phyloP scores from a whole-genome alignment of 1,140 invertebrate species.

The Dreissena polymorpha region DNA sequence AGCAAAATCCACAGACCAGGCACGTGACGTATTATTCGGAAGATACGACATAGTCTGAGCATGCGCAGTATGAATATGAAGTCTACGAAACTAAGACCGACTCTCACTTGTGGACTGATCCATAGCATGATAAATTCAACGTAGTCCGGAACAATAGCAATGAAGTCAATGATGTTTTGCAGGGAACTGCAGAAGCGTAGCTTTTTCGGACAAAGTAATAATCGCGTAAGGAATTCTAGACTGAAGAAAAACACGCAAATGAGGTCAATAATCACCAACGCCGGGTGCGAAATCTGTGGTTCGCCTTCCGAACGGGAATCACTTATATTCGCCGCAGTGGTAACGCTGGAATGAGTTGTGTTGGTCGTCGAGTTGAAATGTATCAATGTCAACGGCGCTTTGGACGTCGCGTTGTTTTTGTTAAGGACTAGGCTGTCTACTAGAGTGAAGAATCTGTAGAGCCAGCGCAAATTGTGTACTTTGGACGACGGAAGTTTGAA shows the following conservation, averaged over 20 bases:
- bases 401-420: not conserved
- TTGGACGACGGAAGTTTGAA: constrained; percentile 66
- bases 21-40: constrained; percentile 98
- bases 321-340: constrained; percentile 18
- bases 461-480: constrained; percentile 52
- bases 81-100: constrained; percentile 70
- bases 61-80: constrained; percentile 93
- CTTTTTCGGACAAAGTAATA: constrained; percentile 75
- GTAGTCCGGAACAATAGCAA: constrained; percentile 75
- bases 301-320: constrained; percentile 12
- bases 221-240: constrained; percentile 73
- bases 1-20: constrained; percentile 99
- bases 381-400: not conserved
- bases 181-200: constrained; percentile 69
- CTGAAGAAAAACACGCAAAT: constrained; percentile 75
- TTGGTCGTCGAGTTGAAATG: not conserved
- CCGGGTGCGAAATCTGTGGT: constrained; percentile 66
- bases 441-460: constrained; percentile 70
- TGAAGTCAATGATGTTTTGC: constrained; percentile 77
- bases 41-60: constrained; percentile 98
- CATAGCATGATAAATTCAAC: constrained; percentile 69
- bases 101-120: constrained; percentile 62
- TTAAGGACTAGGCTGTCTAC: constrained; percentile 45
- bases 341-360: not conserved
- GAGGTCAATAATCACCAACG: constrained; percentile 72